Percentiles rank a stretch among this genome's conserved stretches.
These are phyloP conservation scores for Pseudococcus longispinus DNA, from an alignment of 2,888 invertebrate species.

Conservation along the genomic window DNA sequence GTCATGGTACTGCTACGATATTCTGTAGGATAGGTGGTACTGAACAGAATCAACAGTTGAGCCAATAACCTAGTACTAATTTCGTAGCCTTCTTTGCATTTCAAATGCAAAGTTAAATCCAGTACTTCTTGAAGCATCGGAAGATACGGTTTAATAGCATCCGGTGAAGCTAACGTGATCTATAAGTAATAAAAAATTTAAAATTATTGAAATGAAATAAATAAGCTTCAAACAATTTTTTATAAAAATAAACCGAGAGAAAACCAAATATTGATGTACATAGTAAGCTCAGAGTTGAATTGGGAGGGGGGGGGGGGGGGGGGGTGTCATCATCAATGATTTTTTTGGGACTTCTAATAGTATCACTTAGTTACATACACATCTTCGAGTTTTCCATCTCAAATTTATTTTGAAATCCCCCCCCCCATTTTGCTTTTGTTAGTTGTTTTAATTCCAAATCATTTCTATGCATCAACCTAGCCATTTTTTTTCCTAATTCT, in stretches of 20 bases:
- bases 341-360: too few relatives aligned
- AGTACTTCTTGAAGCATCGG: slow-evolving; percentile 73
- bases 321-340: too few relatives aligned
- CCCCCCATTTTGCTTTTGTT: too few relatives aligned
- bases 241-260: neutral
- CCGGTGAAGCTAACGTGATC: slow-evolving; percentile 73
- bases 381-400: too few relatives aligned
- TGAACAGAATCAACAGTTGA: slow-evolving; percentile 69
- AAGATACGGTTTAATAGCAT: slow-evolving; percentile 71
- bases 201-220: neutral
- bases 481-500: too few relatives aligned
- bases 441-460: too few relatives aligned
- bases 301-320: too few relatives aligned
- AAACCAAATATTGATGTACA: neutral
- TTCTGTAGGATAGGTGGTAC: slow-evolving; percentile 70
- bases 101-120: slow-evolving; percentile 73
- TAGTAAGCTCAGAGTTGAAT: too few relatives aligned
- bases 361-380: too few relatives aligned
- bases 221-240: neutral
- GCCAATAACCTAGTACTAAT: slow-evolving; percentile 71
- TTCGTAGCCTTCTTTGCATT: slow-evolving; percentile 72
- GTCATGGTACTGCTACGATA: slow-evolving; percentile 66
- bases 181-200: slow-evolving; percentile 59
- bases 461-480: too few relatives aligned
- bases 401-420: too few relatives aligned